Conservation (phyloP, 1,140 invertebrate species). For the Caenorhabditis tropicalis region DNA sequence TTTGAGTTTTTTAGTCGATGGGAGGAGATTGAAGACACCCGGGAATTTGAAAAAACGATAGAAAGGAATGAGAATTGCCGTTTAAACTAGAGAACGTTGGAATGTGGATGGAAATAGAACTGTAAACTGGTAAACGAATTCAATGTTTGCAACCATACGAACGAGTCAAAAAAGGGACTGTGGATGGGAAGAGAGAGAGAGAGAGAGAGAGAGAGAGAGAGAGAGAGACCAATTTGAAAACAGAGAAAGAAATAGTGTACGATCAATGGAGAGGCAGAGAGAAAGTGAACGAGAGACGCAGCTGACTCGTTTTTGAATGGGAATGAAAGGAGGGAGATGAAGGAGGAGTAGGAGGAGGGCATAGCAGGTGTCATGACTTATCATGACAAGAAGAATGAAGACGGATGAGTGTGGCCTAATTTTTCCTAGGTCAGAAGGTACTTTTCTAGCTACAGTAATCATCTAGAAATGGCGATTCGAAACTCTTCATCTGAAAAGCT, state of each 20-base stretch:
- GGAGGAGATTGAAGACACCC: too few relatives aligned
- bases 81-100: not conserved
- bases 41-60: too few relatives aligned
- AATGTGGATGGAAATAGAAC: not conserved
- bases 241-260: not conserved
- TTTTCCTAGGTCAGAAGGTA: too few relatives aligned
- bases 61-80: too few relatives aligned
- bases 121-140: not conserved
- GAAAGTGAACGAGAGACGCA: not conserved
- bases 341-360: not conserved
- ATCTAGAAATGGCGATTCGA: too few relatives aligned
- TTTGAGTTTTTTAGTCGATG: too few relatives aligned
- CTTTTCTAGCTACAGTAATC: too few relatives aligned
- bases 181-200: not conserved
- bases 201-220: too few relatives aligned
- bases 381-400: not conserved
- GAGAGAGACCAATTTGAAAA: not conserved
- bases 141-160: not conserved
- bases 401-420: not conserved
- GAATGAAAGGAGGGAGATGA: not conserved
- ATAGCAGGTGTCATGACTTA: not conserved
- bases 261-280: not conserved
- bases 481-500: too few relatives aligned
- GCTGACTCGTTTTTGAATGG: not conserved
- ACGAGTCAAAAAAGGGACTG: conserved; percentile 5